Evolutionary conservation across 2,113 vertebrate species (phyloP), one percentile per base, ranked within the genome.

Genomic region (Otis tarda): DNA sequence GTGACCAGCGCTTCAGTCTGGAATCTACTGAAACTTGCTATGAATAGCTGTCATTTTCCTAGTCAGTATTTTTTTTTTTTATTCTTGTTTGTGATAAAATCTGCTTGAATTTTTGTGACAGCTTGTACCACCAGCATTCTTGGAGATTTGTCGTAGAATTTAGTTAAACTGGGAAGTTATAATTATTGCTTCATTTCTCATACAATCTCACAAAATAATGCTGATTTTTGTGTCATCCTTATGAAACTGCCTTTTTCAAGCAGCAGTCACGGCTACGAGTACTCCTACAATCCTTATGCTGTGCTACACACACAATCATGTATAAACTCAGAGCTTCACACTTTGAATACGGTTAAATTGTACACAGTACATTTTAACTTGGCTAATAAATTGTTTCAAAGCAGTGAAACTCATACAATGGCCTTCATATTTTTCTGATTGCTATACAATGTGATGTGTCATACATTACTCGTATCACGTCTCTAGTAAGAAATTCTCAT

Each of bases 141-240:
- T 5, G 16, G 39, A 78, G 45, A 76, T 47, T 17, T 87, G 83
- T 45, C 83, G 68, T 39, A 61, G 69, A 49, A 47, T 41, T 92
- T 27, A 93, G 69, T 56, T 77, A 35, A 78, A 61, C 31, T 27
- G 35, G 78, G 43, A 73, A 93, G 53, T 75, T 73, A 37, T 30
- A 96, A 95, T 92, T 87, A 86, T 31, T 81, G 57, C 64, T 86
- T 94, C 57, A 55, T 53, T 94, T 47, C 57, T 57, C 27, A 59
- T 20, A 85, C 60, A 81, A n/a, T 57, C 79, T 92, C 55, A 77
- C 50, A 74, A 89, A 93, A 50, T 43, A 89, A 94, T 37, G 24
- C 69, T 71, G 82, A 90, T 87, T 88, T 83, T 75, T 79, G 75
- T 43, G 41, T 71, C 70, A 68, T 60, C 47, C 77, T 80, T 78